These are phyloP conservation scores for Biston betularia DNA, from an alignment of 2,888 invertebrate species.

Conservation along the genomic window DNA sequence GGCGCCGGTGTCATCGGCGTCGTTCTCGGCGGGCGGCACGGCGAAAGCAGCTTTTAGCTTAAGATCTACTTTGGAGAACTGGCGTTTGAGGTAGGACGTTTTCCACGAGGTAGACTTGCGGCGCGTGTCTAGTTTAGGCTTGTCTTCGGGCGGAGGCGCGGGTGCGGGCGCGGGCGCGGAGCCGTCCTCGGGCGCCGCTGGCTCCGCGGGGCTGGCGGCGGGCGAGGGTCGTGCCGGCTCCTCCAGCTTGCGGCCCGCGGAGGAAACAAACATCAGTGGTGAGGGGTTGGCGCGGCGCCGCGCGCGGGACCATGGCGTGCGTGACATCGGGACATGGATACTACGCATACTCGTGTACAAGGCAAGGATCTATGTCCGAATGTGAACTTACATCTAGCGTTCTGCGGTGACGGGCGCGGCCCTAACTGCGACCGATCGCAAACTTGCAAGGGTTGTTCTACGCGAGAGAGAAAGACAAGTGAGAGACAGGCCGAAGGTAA, in stretches of 20 bases:
- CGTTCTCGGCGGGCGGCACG: conserved; percentile 76
- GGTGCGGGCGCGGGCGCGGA: conserved; percentile 51
- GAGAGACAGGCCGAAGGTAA: conserved; percentile 66
- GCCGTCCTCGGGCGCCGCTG: conserved; percentile 46
- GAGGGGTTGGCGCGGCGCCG: conserved; percentile 51
- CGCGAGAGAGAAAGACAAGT: conserved; percentile 54
- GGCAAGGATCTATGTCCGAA: conserved; percentile 39
- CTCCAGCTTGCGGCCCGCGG: conserved; percentile 70
- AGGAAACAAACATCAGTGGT: conserved; percentile 71
- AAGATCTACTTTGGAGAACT: conserved; percentile 92
- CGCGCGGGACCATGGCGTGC: conserved; percentile 40
- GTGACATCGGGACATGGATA: conserved; percentile 44
- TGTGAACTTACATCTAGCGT: conserved; percentile 41
- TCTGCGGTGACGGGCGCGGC: conserved; percentile 41
- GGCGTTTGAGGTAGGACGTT: conserved; percentile 92
- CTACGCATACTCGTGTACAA: conserved; percentile 36
- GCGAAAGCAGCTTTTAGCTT: conserved; percentile 89
- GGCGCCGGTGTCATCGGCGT: conserved; percentile 61
- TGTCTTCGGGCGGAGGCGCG: conserved; percentile 53
- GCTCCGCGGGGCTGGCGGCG: conserved; percentile 50
- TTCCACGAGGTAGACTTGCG: conserved; percentile 91
- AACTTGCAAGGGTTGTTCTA: conserved; percentile 45
- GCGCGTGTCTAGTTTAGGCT: conserved; percentile 77
- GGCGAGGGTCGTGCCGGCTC: conserved; percentile 53
- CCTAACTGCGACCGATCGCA: conserved; percentile 41